phyloP scores from a whole-genome alignment of 2,113 vertebrate species.

The Lichenostomus cassidix region DNA sequence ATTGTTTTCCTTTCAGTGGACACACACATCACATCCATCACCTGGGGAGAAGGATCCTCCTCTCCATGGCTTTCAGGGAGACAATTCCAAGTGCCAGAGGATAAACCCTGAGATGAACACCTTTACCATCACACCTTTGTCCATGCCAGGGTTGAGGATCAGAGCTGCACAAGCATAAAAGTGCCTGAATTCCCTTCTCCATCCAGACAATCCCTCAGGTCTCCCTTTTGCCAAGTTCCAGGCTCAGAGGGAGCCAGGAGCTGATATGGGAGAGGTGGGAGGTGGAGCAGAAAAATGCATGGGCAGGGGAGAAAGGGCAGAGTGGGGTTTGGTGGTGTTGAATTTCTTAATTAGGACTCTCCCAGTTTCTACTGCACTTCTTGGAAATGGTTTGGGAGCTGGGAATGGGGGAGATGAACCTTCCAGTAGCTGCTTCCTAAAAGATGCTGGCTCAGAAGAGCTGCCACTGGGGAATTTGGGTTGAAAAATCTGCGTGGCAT shows the following conservation, averaged over 20 bases:
- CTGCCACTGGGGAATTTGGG: too few species aligned
- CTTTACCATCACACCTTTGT: background rate
- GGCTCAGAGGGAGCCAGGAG: background rate
- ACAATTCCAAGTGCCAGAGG: background rate
- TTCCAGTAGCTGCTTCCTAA: background rate
- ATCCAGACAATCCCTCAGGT: background rate
- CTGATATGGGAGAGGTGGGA: background rate
- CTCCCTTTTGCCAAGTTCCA: background rate
- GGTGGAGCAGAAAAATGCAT: background rate
- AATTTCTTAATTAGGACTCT: background rate
- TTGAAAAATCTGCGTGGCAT: background rate
- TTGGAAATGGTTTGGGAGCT: background rate
- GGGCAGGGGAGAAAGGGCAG: background rate
- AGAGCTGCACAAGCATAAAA: accelerated
- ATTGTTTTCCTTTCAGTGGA: background rate
- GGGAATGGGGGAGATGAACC: background rate
- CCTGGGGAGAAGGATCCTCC: background rate
- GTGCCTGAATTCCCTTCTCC: background rate
- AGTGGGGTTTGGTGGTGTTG: background rate
- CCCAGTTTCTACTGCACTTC: background rate
- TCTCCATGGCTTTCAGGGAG: background rate
- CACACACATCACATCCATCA: background rate
- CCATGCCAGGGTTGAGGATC: background rate
- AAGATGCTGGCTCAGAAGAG: background rate
- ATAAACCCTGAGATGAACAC: background rate